Evolutionary conservation across 2,113 vertebrate species (phyloP).

Genomic region (Oncorhynchus nerka): DNA sequence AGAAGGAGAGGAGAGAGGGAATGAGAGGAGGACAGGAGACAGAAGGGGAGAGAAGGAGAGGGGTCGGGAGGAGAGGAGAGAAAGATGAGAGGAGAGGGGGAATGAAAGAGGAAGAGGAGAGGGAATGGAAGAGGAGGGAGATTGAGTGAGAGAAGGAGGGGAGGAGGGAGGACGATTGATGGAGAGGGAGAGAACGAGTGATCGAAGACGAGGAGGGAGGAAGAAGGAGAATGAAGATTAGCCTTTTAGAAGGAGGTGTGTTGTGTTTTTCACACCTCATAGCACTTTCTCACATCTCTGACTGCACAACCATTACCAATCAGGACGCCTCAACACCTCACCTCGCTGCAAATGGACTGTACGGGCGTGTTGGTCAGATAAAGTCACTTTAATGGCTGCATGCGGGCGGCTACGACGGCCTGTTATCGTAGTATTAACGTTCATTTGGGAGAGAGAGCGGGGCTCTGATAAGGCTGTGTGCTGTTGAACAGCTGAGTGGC

Average conservation of each 20-base stretch:
- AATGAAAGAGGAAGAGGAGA: neutral
- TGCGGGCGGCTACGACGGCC: neutral
- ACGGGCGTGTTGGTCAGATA: conserved; percentile 20
- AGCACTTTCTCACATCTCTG: too few relatives aligned
- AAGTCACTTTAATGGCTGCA: conserved; percentile 9
- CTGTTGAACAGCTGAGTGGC: conserved; percentile 38
- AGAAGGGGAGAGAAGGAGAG: neutral
- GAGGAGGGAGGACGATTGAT: neutral
- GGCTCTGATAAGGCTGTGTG: conserved; percentile 38
- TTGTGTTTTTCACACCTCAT: neutral
- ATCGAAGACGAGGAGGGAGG: neutral
- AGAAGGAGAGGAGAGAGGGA: neutral
- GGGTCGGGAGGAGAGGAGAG: neutral
- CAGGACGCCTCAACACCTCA: too few relatives aligned
- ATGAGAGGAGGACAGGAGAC: too few relatives aligned
- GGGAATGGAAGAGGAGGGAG: neutral
- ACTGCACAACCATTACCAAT: too few relatives aligned
- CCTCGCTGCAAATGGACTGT: conserved; percentile 26
- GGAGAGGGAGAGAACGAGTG: neutral
- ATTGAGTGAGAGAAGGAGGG: neutral
- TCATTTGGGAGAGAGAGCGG: conserved; percentile 38
- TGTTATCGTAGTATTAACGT: conserved; percentile 41
- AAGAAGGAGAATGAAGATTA: neutral
- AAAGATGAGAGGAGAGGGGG: conserved; percentile 9
- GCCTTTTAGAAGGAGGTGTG: neutral